Conservation (phyloP, 2,797 vertebrate genomes). For the Smutsia temminckii region DNA sequence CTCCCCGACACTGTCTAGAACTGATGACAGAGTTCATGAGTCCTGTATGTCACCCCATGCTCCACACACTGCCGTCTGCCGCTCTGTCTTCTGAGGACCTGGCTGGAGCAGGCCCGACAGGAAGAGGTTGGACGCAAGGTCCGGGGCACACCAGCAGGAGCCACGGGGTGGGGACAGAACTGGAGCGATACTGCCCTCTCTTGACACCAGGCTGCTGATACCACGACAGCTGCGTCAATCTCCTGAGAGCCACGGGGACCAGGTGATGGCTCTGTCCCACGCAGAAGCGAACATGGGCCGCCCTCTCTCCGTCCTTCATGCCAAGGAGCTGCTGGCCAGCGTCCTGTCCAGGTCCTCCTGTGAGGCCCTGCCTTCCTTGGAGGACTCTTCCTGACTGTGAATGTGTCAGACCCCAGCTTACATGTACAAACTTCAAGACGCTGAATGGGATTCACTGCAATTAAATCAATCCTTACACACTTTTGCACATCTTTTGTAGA, state of each 20-base stretch:
- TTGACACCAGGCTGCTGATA: neutral
- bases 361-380: no score
- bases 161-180: no score
- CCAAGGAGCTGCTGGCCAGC: neutral
- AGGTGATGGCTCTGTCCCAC: neutral
- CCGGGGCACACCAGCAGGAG: neutral
- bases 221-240: neutral
- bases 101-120: no score
- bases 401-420: neutral
- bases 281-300: neutral
- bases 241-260: neutral
- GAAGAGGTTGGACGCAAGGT: no score
- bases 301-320: neutral
- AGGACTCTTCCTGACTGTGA: neutral
- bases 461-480: neutral
- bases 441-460: neutral
- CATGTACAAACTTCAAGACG: neutral
- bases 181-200: neutral
- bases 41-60: fast-evolving
- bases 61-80: neutral
- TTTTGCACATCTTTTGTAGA: neutral
- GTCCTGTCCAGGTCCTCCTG: neutral
- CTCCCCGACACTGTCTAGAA: neutral
- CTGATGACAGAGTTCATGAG: no score
- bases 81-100: neutral